Base-by-base conservation (phyloP, 2,113 vertebrate species). In the Hucho hucho region DNA sequence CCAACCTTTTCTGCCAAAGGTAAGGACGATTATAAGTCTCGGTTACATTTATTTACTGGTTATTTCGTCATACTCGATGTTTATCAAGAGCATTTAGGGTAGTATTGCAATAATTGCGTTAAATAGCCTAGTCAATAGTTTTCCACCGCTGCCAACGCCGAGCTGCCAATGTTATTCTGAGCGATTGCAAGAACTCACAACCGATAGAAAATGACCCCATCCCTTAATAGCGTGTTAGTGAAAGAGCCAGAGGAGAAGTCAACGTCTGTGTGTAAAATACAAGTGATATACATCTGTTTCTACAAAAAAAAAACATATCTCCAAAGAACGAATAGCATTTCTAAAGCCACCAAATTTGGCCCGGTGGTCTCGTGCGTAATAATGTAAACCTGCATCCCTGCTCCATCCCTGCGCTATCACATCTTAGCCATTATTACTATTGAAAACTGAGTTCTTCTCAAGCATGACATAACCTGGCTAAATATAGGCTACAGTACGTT, bases 311-410 rank as follows among this genome's bases (percentile, higher is more conserved):
- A 1, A 13, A 14, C 20, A 69, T 46, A 24, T n/a, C 7, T 22
- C 67, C 32, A 4, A 22, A 22, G 22, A 6, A 47, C 11, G 37
- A 69, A 46, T 6, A 43, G 18, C 6, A 14, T 69, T 32, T 29
- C 37, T 47, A 46, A 47, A 47, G 9, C 20, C 28, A 25, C 37
- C 65, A 37, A 46, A 46, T 47, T 29, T 32, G 26, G 1, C 43
- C 18, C 67, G 6, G 43, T 32, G 67, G 12, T 49, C 67, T 69
- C n/a, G 37, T 69, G 67, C 67, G 67, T 69, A 69, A 69, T n/a
- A 69, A 22, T 13, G 37, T 9, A 12, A 49, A 24, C n/a, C 67
- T 68, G 2, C 29, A 67, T 20, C 32, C 64, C 5, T 29, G 28
- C 18, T 67, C 29, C 28, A 67, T 29, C 16, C 13, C 29, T 3